phyloP scores from a whole-genome alignment of 2,888 invertebrate species.

The Prosopocoilus inquinatus region DNA sequence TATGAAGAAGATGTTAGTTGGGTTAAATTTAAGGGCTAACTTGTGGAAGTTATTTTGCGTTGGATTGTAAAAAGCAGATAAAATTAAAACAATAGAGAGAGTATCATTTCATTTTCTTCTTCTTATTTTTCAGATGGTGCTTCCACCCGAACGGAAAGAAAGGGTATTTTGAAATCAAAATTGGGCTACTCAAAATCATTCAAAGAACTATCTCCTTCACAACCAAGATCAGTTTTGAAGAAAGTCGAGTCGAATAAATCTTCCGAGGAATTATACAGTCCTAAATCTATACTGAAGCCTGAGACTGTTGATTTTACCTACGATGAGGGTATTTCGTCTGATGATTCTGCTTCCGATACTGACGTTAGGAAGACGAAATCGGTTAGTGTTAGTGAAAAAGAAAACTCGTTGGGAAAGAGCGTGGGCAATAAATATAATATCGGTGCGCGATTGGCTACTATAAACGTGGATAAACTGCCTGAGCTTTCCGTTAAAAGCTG shows the following conservation, averaged over 20 bases:
- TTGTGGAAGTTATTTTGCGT: no score
- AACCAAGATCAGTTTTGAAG: conserved; percentile 11
- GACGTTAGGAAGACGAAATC: conserved; percentile 26
- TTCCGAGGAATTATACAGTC: conserved; percentile 9
- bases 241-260: conserved; percentile 13
- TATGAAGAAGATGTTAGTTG: no score
- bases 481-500: conserved; percentile 19
- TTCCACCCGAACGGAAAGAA: conserved; percentile 46
- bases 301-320: conserved; percentile 37
- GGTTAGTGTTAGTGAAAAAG: conserved; percentile 14
- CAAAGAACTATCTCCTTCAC: conserved; percentile 20
- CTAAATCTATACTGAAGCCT: conserved; percentile 27
- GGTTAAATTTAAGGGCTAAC: no score
- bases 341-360: conserved; percentile 45
- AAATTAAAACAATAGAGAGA: no score
- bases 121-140: neutral
- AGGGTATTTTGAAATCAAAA: conserved; percentile 57
- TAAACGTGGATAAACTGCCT: conserved; percentile 10
- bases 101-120: no score
- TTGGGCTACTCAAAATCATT: conserved; percentile 51
- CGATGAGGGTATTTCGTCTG: conserved; percentile 49
- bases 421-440: conserved; percentile 8
- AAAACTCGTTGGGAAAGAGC: conserved; percentile 1
- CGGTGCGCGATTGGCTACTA: conserved; percentile 14
- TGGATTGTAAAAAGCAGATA: no score